These are phyloP conservation scores for Thysanoteuthis rhombus DNA, from an alignment of 2,888 invertebrate species.

Conservation along the genomic window DNA sequence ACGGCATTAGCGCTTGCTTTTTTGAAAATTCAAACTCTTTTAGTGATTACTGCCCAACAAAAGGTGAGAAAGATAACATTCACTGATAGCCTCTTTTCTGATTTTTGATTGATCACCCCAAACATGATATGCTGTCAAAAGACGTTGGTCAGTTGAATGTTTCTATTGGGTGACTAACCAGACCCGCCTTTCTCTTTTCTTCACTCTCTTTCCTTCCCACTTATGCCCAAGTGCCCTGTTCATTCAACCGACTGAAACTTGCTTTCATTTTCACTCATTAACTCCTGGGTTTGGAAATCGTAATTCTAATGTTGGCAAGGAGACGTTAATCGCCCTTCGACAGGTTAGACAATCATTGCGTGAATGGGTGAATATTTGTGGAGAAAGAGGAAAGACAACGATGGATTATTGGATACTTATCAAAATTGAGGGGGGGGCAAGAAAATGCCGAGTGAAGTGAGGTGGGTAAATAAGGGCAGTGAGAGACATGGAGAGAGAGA, in stretches of 20 bases:
- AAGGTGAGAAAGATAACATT: too few species aligned
- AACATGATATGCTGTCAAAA: too few species aligned
- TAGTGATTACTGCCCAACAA: too few species aligned
- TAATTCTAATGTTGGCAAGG: neutral
- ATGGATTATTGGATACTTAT: neutral
- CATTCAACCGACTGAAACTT: neutral
- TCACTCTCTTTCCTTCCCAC: neutral
- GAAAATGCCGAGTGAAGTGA: neutral
- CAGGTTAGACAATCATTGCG: neutral
- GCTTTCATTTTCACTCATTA: neutral
- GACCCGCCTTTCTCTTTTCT: neutral
- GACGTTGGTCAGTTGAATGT: too few species aligned
- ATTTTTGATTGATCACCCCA: too few species aligned
- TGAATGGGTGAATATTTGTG: neutral
- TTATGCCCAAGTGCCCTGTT: neutral
- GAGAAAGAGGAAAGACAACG: neutral
- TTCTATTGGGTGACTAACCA: too few species aligned
- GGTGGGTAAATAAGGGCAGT: neutral
- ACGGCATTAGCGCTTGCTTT: too few species aligned
- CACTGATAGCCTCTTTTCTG: too few species aligned
- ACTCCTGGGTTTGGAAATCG: neutral
- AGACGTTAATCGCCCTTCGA: neutral
- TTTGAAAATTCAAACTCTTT: too few species aligned
- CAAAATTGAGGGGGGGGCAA: neutral
- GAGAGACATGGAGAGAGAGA: neutral